These are phyloP conservation scores for Hypanus sabinus DNA, from an alignment of 2,113 vertebrate genomes.

Conservation along the genomic window DNA sequence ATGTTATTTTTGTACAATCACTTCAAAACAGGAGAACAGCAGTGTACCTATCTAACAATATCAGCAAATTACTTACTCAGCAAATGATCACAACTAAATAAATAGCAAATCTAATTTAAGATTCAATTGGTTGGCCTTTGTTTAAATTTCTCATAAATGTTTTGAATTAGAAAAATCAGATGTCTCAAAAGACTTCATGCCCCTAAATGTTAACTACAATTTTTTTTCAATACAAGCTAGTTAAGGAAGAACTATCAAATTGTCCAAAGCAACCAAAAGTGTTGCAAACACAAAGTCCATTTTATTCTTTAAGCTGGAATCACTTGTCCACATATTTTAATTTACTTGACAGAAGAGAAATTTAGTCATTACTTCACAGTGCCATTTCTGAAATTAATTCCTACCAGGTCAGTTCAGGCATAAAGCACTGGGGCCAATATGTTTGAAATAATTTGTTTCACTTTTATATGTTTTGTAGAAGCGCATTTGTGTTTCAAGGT, in stretches of 20 bases:
- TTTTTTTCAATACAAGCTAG: neutral
- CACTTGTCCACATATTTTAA: neutral
- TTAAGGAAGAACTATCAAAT: neutral
- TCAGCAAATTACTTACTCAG: neutral
- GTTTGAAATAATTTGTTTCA: neutral
- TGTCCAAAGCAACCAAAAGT: neutral
- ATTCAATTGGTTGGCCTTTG: neutral
- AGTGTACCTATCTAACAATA: no score
- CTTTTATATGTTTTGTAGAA: neutral
- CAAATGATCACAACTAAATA: neutral
- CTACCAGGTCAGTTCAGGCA: neutral
- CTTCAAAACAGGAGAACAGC: neutral
- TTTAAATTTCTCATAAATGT: neutral
- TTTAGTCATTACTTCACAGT: neutral
- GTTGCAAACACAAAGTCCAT: neutral
- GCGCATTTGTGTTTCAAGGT: neutral
- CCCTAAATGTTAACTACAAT: neutral
- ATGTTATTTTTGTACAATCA: slow-evolving; percentile 2
- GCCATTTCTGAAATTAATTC: neutral
- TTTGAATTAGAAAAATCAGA: neutral
- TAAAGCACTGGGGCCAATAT: neutral
- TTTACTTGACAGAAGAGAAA: neutral
- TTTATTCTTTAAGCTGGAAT: neutral
- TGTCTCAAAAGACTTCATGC: neutral
- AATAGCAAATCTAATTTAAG: neutral